Evolutionary conservation across 1,140 invertebrate genomes (phyloP), one percentile per base, ranked within the genome.

Genomic region (Drosophila ohnishii): DNA sequence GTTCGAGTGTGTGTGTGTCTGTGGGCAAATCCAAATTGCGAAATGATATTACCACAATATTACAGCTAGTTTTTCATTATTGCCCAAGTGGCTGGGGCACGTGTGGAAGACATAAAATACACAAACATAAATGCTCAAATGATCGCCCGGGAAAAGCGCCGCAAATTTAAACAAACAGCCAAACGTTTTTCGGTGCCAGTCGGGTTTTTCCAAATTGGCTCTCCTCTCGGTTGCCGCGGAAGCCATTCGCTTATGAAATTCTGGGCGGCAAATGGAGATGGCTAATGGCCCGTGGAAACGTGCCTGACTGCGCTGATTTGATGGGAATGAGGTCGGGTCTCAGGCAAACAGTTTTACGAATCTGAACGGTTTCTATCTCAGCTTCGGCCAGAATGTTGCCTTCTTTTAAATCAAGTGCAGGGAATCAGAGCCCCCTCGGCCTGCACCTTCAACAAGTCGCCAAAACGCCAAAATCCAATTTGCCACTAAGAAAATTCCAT

Each of bases 1-100:
- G 69, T 47, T 40, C 39, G 40, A 51, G 13, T 47, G 10, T 22
- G 42, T 32, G n/a, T n/a, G 39, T 8, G 39, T 57, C 35, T 56
- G 69, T 53, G 77, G 39, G 77, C 40, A 80, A 74, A 80, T 79
- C 70, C 67, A 80, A 80, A 81, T 80, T 80, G 66, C 78, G 44
- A 81, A 81, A 81, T 81, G 78, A 81, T 81, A 81, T 81, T 81
- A 81, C 78, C 78, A 81, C 66, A 81, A 77, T 76, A 81, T 73
- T 76, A 81, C 71, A 76, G 66, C 73, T 62, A 73, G 67, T 79
- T 80, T 79, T 70, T 67, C 76, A 77, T 77, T 76, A 66, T 76
- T 77, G 57, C 47, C 50, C 56, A 34, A 56, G 14, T 16, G 37
- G 42, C 39, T 13, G 13, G 34, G 50, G 64, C 75, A 77, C 75